A percentile compares a stretch with the other conserved stretches of the same genome.
phyloP scores from a whole-genome alignment of 2,797 vertebrate genomes.

The Neoniphon sammara region DNA sequence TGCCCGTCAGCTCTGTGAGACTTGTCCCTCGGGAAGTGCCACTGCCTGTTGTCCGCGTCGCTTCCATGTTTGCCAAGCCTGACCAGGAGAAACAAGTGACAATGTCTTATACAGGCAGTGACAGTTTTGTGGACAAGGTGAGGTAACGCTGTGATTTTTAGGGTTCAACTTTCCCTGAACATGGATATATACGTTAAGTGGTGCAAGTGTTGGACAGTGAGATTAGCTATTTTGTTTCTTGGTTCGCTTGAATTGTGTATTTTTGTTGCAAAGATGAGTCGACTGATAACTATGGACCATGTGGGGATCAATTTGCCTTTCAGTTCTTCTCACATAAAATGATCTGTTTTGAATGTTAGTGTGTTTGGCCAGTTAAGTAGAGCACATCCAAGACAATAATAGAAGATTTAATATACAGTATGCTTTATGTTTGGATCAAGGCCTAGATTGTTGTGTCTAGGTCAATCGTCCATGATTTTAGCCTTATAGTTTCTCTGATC shows the following conservation, averaged over 20 bases:
- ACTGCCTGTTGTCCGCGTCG: conserved; percentile 94
- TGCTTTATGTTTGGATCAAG: background rate
- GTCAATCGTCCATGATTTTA: no score
- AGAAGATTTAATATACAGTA: no score
- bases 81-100: conserved; percentile 88
- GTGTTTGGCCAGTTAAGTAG: no score
- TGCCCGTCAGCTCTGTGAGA: conserved; percentile 89
- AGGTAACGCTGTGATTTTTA: conserved; percentile 25
- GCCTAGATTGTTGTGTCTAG: no score
- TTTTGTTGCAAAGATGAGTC: no score
- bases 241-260: no score
- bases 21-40: conserved; percentile 88
- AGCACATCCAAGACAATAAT: no score
- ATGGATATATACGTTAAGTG: background rate
- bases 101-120: conserved; percentile 80
- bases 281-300: no score
- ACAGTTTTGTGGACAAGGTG: conserved; percentile 93
- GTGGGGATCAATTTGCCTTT: background rate
- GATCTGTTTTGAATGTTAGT: background rate
- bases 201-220: no score
- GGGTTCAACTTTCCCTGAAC: background rate
- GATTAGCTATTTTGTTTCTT: no score
- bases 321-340: background rate
- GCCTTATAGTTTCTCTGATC: background rate
- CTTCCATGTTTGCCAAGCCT: conserved; percentile 94